Percentiles rank a stretch among this genome's conserved stretches.
These are phyloP conservation scores for Halcyon smyrnensis DNA, from an alignment of 2,797 vertebrate genomes.

Conservation along the genomic window DNA sequence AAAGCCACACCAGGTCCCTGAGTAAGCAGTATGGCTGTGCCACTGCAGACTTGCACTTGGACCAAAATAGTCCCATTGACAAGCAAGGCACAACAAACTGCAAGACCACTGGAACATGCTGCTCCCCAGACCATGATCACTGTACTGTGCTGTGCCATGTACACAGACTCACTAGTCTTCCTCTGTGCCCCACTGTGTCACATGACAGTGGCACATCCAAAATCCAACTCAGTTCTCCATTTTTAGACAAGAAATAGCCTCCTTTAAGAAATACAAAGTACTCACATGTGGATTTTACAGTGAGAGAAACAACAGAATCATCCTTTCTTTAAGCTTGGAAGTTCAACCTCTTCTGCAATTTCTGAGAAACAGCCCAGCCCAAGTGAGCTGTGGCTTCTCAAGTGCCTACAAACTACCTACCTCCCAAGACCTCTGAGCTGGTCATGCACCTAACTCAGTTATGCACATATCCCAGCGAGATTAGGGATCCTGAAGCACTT, in stretches of 20 bases:
- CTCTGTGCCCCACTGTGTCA: background rate
- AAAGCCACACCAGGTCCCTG: background rate
- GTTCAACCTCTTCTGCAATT: background rate
- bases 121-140: accelerated
- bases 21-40: accelerated
- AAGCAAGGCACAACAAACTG: background rate
- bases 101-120: background rate
- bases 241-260: background rate
- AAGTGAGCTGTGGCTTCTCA: background rate
- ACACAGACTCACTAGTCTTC: background rate
- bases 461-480: background rate
- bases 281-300: background rate
- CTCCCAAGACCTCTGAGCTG: background rate
- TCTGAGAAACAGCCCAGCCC: background rate
- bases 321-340: background rate
- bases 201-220: accelerated
- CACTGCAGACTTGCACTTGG: background rate
- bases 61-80: background rate
- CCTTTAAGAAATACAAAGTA: background rate
- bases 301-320: background rate
- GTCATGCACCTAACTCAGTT: background rate
- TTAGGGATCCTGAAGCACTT: background rate
- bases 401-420: background rate
- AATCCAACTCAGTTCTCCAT: background rate
- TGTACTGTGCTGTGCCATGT: accelerated